Evolutionary conservation across 30 jellyfish, hydroid and myxozoan species (phyloP).

Genomic region (Cassiopea xamachana): DNA sequence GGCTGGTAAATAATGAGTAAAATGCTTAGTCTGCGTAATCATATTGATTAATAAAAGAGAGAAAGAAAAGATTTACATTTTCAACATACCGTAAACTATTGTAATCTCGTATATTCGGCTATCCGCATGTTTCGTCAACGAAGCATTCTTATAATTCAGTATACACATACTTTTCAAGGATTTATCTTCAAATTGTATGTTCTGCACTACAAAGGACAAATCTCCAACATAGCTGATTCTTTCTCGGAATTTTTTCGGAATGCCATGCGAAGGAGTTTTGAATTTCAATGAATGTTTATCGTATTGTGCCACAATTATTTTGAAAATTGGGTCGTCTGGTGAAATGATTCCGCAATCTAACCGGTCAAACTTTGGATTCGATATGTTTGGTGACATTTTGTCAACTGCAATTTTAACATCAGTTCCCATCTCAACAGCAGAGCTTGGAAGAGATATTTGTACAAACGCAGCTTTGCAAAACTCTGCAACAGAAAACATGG

Average conservation of each 20-base stretch:
- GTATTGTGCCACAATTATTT: not conserved
- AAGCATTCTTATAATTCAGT: not conserved
- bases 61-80: not conserved
- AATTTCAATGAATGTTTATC: not conserved
- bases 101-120: not conserved
- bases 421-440: not conserved
- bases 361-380: not conserved
- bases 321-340: not conserved
- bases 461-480: not conserved
- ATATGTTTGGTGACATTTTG: not conserved
- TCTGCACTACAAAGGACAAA: not conserved
- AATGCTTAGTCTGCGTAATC: not conserved
- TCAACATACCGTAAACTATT: not conserved
- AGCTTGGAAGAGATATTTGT: not conserved
- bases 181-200: not conserved
- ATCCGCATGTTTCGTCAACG: not conserved
- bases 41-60: not conserved
- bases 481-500: not conserved
- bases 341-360: not conserved
- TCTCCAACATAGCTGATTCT: not conserved
- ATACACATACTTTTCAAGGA: not conserved
- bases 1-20: not conserved
- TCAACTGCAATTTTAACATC: not conserved
- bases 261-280: slow-evolving; percentile 7
- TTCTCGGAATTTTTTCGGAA: not conserved